phyloP scores from a whole-genome alignment of 2,113 vertebrate species.

The Bostrychus sinensis region DNA sequence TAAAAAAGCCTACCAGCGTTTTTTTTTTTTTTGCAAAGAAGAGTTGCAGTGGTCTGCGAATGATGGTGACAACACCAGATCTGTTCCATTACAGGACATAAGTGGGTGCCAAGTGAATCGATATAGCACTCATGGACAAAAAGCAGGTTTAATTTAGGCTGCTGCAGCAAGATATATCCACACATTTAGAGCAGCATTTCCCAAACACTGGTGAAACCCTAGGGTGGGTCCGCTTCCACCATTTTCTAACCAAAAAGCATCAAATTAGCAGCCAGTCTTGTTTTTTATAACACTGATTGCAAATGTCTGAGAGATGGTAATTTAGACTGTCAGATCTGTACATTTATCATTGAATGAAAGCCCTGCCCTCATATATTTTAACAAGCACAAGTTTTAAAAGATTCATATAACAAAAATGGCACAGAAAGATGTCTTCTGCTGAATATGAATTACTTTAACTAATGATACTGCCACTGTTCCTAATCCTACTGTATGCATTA shows the following conservation, averaged over 20 bases:
- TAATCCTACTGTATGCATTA: too few relatives aligned
- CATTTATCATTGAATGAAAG: too few relatives aligned
- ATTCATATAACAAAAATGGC: too few relatives aligned
- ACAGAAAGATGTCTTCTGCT: too few relatives aligned
- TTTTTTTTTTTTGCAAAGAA: background rate
- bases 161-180: conserved; percentile 12
- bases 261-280: background rate
- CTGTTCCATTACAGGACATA: conserved; percentile 43
- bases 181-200: conserved; percentile 2
- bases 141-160: conserved; percentile 23
- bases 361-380: too few relatives aligned
- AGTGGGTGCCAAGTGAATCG: conserved; percentile 56
- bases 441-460: too few relatives aligned
- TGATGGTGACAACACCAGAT: conserved; percentile 28
- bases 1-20: background rate
- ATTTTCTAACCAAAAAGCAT: background rate
- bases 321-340: too few relatives aligned
- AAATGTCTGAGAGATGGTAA: too few relatives aligned
- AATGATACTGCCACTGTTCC: too few relatives aligned
- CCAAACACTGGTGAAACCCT: conserved; percentile 2
- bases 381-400: too few relatives aligned
- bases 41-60: conserved; percentile 18
- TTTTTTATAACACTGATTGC: background rate
- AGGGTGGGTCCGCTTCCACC: background rate
- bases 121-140: conserved; percentile 34